A percentile compares a stretch with the other conserved stretches of the same genome.
phyloP scores from a whole-genome alignment of 2,888 invertebrate genomes.

The Blera fallax region DNA sequence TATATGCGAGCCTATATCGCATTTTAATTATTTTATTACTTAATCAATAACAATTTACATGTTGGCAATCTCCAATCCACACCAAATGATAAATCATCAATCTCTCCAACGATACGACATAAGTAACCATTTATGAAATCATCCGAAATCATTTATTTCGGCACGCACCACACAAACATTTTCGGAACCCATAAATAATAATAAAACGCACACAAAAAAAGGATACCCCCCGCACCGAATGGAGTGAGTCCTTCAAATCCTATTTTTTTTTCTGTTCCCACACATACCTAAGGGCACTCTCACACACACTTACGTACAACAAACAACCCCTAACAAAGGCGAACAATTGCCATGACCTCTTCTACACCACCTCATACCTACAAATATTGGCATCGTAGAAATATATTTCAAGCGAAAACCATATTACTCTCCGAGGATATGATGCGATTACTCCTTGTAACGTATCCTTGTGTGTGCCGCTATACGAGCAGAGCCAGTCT shows the following conservation, averaged over 20 bases:
- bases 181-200: conserved; percentile 56
- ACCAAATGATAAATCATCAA: conserved; percentile 61
- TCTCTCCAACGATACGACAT: conserved; percentile 57
- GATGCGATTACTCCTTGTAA: conserved; percentile 8
- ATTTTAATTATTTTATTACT: conserved; percentile 58
- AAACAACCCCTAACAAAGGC: conserved; percentile 29
- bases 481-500: conserved; percentile 5
- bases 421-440: conserved; percentile 26
- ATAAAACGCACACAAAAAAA: conserved; percentile 39
- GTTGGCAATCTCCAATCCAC: conserved; percentile 40
- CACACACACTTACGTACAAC: background rate
- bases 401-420: conserved; percentile 31
- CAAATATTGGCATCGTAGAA: background rate
- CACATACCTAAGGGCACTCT: background rate
- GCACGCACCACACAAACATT: conserved; percentile 63
- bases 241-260: conserved; percentile 41
- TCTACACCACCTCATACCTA: background rate
- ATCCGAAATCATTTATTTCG: conserved; percentile 65
- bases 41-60: conserved; percentile 61
- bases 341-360: conserved; percentile 49
- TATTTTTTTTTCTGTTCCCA: conserved; percentile 11
- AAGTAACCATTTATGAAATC: conserved; percentile 65
- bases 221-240: background rate
- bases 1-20: background rate
- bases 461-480: conserved; percentile 15